Conservation (phyloP, 2,113 vertebrate genomes). For the Neotragus pygmaeus region DNA sequence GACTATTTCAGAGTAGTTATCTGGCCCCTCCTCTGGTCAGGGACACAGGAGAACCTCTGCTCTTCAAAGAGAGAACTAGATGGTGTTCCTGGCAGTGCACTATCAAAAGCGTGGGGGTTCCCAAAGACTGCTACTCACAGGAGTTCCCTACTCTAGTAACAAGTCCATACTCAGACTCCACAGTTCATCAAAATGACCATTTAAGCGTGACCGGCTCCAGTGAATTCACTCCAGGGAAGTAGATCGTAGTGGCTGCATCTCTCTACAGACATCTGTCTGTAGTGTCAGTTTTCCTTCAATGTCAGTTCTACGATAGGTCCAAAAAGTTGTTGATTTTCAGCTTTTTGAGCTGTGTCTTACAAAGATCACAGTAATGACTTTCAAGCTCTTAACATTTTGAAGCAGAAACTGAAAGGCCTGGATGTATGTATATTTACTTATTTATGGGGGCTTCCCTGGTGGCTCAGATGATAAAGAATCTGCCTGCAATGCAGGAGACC, state of each 20-base stretch:
- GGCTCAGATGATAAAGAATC: neutral
- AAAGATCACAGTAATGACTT: neutral
- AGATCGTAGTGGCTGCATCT: neutral
- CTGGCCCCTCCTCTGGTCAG: neutral
- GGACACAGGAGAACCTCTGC: neutral
- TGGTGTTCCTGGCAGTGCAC: neutral
- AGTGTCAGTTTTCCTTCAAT: neutral
- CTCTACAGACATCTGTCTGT: no score
- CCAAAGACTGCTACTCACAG: rapidly evolving
- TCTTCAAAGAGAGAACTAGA: neutral
- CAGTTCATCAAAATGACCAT: neutral
- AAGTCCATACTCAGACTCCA: neutral
- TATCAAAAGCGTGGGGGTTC: rapidly evolving
- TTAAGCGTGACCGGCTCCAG: rapidly evolving
- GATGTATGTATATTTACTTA: neutral
- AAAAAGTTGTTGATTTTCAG: neutral
- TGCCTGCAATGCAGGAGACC: neutral
- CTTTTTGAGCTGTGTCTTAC: neutral
- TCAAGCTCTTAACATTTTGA: neutral
- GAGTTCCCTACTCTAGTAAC: rapidly evolving
- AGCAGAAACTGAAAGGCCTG: neutral
- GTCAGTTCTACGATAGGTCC: neutral
- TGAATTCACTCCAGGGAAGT: rapidly evolving
- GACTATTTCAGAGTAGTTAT: neutral
- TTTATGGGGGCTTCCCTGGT: neutral